Evolutionary conservation across 1,140 invertebrate species (phyloP).

Genomic region (Megalopta genalis): DNA sequence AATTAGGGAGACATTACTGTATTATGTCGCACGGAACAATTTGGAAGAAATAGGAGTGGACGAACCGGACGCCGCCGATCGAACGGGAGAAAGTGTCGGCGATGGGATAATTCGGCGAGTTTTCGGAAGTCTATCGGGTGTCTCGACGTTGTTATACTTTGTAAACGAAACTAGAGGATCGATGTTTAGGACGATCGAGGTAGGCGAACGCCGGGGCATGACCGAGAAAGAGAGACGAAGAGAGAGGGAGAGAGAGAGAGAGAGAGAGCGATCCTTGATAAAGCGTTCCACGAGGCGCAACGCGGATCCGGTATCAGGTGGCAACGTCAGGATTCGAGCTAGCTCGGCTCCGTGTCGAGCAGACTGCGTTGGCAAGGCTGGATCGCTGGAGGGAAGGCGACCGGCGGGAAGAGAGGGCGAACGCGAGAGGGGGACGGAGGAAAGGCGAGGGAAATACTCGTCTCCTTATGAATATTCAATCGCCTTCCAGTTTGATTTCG

Average conservation of each 20-base stretch:
- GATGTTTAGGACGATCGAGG: constrained; percentile 1
- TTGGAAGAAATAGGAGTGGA: no score
- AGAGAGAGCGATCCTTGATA: constrained; percentile 43
- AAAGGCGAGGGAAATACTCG: constrained; percentile 26
- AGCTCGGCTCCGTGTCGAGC: constrained; percentile 26
- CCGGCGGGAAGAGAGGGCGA: background rate
- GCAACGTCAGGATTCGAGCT: constrained; percentile 49
- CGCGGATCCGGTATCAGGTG: constrained; percentile 45
- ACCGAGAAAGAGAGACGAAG: no score
- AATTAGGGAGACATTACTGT: no score
- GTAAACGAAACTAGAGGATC: constrained; percentile 4
- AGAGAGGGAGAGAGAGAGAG: no score
- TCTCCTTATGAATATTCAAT: constrained; percentile 65
- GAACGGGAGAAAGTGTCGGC: no score
- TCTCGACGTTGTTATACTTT: background rate
- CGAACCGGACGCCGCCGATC: no score
- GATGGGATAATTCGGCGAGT: no score
- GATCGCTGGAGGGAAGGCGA: background rate
- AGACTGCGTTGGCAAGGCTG: background rate
- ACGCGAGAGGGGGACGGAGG: constrained; percentile 1
- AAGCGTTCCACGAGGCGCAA: constrained; percentile 32
- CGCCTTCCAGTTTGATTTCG: constrained; percentile 57
- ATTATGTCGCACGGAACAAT: no score
- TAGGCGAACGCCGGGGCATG: constrained; percentile 10
- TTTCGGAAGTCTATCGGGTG: no score